Evolutionary conservation across 2,888 invertebrate species (phyloP), one percentile per base, ranked within the genome.

Genomic region (Drepana falcataria): DNA sequence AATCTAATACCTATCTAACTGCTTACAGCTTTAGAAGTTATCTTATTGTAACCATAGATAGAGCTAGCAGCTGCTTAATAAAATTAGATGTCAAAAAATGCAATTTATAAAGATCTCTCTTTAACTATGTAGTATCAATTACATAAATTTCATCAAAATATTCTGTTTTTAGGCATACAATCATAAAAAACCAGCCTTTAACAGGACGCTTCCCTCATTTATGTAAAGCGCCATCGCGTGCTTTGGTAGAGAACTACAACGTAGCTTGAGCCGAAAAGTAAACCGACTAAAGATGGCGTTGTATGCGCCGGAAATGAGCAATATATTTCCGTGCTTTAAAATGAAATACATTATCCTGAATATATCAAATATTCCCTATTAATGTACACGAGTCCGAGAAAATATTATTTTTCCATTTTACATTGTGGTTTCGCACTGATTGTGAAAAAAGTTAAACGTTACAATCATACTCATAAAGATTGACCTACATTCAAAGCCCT

Each of bases 401-500:
- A 21, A 21, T 1, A 0, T 21, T 21, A 21, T 21, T 21, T 21
- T 21, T 21, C 1, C 21, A 21, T 21, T 21, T 21, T 21, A 21
- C 21, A 21, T 21, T 21, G 21, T 21, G 21, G 21, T 21, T 21
- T 21, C 21, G 21, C 21, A 21, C 21, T 21, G 21, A 21, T 21
- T 21, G 21, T 21, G 60, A 51, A 55, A 63, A 59, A 59, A 66
- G 65, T 64, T 65, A 68, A 68, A 66, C 76, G 73, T 75, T 77
- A 79, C 75, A 84, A 81, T 79, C 77, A 77, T 79, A 78, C 80
- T 85, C 77, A 75, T 83, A 85, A 83, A 87, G 85, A 87, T 85
- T 91, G 91, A 91, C 91, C 91, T 91, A 91, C 86, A 87, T 91
- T 90, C 73, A 65, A 73, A 87, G 90, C 91, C 89, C 91, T 91